Evolutionary conservation across 2,888 invertebrate genomes (phyloP).

Genomic region (Dugesia japonica): DNA sequence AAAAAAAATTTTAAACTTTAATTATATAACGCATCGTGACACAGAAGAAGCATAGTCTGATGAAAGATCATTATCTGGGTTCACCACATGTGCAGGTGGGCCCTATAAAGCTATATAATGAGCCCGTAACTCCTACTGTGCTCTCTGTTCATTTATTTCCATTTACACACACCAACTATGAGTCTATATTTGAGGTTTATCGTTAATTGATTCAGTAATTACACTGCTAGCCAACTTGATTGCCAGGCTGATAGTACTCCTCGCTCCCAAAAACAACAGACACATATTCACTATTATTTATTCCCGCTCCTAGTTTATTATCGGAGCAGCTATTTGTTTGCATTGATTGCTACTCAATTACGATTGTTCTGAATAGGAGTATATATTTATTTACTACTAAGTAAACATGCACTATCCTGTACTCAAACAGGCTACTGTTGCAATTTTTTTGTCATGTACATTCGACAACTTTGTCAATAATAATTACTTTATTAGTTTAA

Average conservation of each 20-base stretch:
- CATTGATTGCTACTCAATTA: constrained; percentile 20
- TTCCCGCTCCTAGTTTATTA: constrained; percentile 17
- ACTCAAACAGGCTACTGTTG: background rate
- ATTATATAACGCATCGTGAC: background rate
- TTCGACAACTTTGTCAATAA: background rate
- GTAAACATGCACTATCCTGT: background rate
- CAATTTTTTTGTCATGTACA: background rate
- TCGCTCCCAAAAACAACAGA: constrained; percentile 3
- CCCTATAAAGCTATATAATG: constrained; percentile 6
- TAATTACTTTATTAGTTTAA: background rate
- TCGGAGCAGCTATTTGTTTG: constrained; percentile 13
- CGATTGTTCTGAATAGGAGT: background rate
- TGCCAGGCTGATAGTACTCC: constrained; percentile 12
- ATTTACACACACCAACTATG: background rate
- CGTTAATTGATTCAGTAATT: constrained; percentile 20
- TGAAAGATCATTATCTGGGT: constrained; percentile 9
- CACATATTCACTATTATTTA: constrained; percentile 14
- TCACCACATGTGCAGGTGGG: constrained; percentile 12
- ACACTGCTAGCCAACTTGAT: background rate
- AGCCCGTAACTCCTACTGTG: constrained; percentile 7
- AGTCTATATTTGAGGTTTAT: constrained; percentile 7
- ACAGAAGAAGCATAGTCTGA: background rate
- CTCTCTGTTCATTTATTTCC: constrained; percentile 14
- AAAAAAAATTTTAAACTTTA: background rate
- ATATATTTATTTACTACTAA: constrained; percentile 11